Conservation (phyloP, 2,888 invertebrate species). For the Lasius platythorax region DNA sequence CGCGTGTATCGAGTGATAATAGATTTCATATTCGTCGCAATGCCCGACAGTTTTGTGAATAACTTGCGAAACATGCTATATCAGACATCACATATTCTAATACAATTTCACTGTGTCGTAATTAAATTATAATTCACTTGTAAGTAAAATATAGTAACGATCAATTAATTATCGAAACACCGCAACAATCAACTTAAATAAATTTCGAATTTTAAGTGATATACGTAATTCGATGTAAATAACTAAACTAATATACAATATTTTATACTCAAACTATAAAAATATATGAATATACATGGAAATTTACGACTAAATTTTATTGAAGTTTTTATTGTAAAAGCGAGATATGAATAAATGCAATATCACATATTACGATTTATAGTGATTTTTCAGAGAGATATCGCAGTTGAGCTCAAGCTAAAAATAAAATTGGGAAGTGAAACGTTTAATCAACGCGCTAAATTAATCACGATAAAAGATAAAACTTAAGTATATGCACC, state of each 20-base stretch:
- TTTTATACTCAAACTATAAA: not conserved
- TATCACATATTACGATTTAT: not conserved
- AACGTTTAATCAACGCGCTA: slow-evolving; percentile 29
- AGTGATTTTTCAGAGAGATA: slow-evolving; percentile 13
- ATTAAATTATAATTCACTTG: not conserved
- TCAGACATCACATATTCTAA: not conserved
- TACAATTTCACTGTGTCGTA: not conserved
- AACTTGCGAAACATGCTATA: not conserved
- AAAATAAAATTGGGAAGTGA: slow-evolving; percentile 19
- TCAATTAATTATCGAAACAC: slow-evolving; percentile 6
- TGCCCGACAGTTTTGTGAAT: not conserved
- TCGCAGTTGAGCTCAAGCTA: not conserved
- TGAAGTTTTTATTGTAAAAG: not conserved
- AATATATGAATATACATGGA: not conserved
- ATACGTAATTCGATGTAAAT: slow-evolving; percentile 1
- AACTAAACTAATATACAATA: not conserved
- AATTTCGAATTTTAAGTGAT: not conserved
- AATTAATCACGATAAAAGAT: slow-evolving; percentile 47
- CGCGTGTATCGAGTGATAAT: slow-evolving; percentile 26
- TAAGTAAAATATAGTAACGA: not conserved
- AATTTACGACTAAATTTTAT: slow-evolving; percentile 11
- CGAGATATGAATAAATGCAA: not conserved
- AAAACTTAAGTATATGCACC: slow-evolving; percentile 22
- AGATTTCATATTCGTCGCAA: slow-evolving; percentile 21
- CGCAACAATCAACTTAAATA: not conserved